A percentile compares a stretch with the other conserved stretches of the same genome.
These are phyloP conservation scores for Leuciscus idus DNA, from an alignment of 2,113 vertebrate species.

Conservation along the genomic window DNA sequence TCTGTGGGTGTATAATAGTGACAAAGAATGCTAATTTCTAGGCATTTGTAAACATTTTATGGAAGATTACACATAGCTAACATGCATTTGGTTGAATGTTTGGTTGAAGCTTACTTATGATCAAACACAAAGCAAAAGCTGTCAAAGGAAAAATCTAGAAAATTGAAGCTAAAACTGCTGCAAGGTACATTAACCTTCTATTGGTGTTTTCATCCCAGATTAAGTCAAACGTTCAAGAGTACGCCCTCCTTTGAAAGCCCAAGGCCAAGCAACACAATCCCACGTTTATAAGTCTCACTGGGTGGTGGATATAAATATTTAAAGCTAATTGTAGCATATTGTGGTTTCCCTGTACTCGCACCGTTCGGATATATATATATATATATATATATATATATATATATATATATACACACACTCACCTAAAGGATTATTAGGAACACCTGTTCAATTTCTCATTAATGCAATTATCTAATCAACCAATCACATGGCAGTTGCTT, in stretches of 20 bases:
- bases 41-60: not conserved
- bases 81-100: not conserved
- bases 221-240: not conserved
- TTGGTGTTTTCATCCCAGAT: not conserved
- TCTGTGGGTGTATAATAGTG: not conserved
- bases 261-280: not conserved
- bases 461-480: too few species aligned
- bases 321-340: not conserved
- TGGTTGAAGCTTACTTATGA: not conserved
- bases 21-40: not conserved
- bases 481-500: too few species aligned
- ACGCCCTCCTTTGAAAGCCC: not conserved
- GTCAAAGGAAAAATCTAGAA: not conserved
- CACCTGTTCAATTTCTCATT: too few species aligned
- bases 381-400: not conserved
- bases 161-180: not conserved
- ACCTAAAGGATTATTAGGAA: too few species aligned
- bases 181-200: slow-evolving; percentile 33
- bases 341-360: not conserved
- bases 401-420: too few species aligned
- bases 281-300: not conserved
- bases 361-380: too few species aligned
- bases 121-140: not conserved
- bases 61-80: slow-evolving; percentile 12
- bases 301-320: slow-evolving; percentile 10